Conservation (phyloP, 1,140 invertebrate species). For the Drosophila teissieri region DNA sequence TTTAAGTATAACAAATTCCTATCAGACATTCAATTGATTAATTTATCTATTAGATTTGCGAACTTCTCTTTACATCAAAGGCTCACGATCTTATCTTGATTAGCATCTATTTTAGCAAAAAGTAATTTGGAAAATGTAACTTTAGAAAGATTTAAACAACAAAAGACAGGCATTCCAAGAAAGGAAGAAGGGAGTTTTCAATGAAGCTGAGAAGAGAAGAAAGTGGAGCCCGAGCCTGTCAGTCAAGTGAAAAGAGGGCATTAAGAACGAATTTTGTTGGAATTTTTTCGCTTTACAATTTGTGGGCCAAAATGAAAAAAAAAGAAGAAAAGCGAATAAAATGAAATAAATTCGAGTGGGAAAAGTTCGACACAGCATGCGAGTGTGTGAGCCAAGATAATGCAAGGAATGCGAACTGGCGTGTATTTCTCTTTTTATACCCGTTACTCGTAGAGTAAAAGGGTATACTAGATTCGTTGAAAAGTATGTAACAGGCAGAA, state of each 20-base stretch:
- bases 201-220: neutral
- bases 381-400: conserved; percentile 36
- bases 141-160: conserved; percentile 67
- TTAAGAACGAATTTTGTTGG: conserved; percentile 74
- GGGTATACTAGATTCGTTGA: no score
- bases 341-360: conserved; percentile 50
- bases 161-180: conserved; percentile 36
- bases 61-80: neutral
- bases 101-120: conserved; percentile 27
- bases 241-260: conserved; percentile 74
- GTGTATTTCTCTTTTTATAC: neutral
- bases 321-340: conserved; percentile 23
- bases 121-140: conserved; percentile 72
- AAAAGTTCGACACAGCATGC: conserved; percentile 11
- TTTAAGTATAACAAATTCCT: no score
- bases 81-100: conserved; percentile 24
- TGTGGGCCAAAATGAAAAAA: conserved; percentile 32
- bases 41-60: no score
- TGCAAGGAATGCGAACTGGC: conserved; percentile 39
- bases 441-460: no score
- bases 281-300: conserved; percentile 81
- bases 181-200: conserved; percentile 4
- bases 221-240: conserved; percentile 38
- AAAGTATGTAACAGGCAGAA: no score
- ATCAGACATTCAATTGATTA: neutral